Conservation (phyloP, 2,888 invertebrate genomes). For the Chymomyza fuscimana region DNA sequence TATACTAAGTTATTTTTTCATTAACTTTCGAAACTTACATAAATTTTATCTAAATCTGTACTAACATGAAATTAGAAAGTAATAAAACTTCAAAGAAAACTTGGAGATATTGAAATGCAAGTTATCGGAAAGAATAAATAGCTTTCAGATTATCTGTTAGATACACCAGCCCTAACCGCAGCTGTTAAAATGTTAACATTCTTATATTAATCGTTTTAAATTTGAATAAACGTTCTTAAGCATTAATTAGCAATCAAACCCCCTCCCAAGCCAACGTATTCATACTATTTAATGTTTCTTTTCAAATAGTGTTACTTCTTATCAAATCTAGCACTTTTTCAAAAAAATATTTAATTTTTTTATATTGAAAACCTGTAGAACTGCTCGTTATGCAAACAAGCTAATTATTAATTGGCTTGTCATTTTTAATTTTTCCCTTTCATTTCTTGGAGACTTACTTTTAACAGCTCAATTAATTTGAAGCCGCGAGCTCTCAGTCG, state of each 20-base stretch:
- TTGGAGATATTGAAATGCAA: neutral
- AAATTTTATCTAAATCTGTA: no score
- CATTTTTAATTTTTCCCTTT: slow-evolving; percentile 74
- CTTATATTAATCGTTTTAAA: neutral
- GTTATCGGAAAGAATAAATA: neutral
- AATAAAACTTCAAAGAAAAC: neutral
- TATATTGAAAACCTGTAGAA: neutral
- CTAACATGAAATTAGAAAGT: no score
- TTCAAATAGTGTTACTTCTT: neutral
- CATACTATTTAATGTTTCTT: neutral
- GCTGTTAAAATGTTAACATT: neutral
- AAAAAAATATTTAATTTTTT: neutral
- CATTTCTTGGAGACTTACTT: slow-evolving; percentile 72
- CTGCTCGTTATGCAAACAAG: slow-evolving; percentile 50
- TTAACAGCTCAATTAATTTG: slow-evolving; percentile 74
- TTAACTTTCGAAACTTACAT: no score
- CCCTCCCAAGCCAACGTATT: neutral
- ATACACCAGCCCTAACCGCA: neutral
- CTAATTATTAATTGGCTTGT: slow-evolving; percentile 75
- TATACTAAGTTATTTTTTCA: no score
- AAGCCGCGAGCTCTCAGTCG: slow-evolving; percentile 25
- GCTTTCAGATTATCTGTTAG: neutral
- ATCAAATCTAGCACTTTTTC: neutral
- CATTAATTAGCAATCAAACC: neutral
- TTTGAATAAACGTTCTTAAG: neutral